Percentiles rank a stretch among this genome's conserved stretches.
phyloP scores from a whole-genome alignment of 2,888 invertebrate species.

The Tetramorium bicarinatum region DNA sequence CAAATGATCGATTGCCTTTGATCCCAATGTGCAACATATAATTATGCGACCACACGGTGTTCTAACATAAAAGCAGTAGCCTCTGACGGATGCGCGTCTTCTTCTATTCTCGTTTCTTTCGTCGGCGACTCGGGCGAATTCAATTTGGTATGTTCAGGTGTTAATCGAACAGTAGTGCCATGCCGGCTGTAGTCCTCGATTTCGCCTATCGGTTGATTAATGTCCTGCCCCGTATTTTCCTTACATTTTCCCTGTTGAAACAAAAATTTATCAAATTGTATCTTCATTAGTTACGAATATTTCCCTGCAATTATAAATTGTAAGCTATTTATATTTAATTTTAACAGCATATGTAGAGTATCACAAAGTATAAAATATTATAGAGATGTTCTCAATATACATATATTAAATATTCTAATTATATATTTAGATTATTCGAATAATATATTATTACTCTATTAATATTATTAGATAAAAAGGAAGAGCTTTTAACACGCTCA shows the following conservation, averaged over 20 bases:
- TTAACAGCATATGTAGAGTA: too few species aligned
- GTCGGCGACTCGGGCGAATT: slow-evolving; percentile 67
- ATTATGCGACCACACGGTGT: slow-evolving; percentile 2
- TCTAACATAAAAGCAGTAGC: slow-evolving; percentile 33
- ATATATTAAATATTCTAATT: too few species aligned
- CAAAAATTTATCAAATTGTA: neutral
- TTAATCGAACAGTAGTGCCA: slow-evolving; percentile 69
- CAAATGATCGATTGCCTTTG: neutral
- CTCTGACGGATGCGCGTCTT: slow-evolving; percentile 48
- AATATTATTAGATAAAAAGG: too few species aligned
- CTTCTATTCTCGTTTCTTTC: slow-evolving; percentile 60
- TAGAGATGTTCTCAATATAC: too few species aligned
- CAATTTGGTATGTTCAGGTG: slow-evolving; percentile 69
- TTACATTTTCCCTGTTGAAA: slow-evolving; percentile 60
- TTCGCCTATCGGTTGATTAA: slow-evolving; percentile 67
- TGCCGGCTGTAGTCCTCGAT: slow-evolving; percentile 71
- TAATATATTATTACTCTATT: too few species aligned
- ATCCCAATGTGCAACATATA: neutral
- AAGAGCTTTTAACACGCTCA: neutral
- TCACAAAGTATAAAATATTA: too few species aligned
- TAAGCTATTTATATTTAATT: too few species aligned
- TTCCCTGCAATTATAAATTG: neutral
- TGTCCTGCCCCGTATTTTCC: slow-evolving; percentile 42
- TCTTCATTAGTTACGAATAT: neutral
- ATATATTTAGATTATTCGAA: too few species aligned